Evolutionary conservation across 2,113 vertebrate species (phyloP).

Genomic region (Dipodomys stephensi): DNA sequence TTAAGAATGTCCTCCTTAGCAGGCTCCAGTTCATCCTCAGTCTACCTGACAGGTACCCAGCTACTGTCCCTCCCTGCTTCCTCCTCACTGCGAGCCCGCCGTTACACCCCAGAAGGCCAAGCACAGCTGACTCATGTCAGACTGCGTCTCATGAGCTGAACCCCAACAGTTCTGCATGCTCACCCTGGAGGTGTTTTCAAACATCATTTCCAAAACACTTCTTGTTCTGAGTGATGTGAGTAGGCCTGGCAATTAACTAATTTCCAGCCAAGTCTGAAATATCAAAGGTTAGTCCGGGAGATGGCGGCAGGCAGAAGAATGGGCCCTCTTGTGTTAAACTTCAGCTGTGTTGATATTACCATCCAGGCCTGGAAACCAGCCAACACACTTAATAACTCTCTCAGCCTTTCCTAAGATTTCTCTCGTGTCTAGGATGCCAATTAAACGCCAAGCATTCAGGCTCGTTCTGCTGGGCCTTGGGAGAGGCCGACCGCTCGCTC

Average conservation of each 20-base stretch:
- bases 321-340: constrained; percentile 54
- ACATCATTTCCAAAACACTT: constrained; percentile 51
- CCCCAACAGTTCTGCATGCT: background rate
- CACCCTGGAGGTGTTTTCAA: constrained; percentile 44
- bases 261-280: constrained; percentile 74
- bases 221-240: constrained; percentile 66
- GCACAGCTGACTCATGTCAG: background rate
- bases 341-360: constrained; percentile 68
- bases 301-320: constrained; percentile 9
- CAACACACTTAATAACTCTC: constrained; percentile 45
- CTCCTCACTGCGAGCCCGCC: accelerated
- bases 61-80: background rate
- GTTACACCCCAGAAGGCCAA: background rate
- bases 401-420: constrained; percentile 20
- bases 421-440: constrained; percentile 33
- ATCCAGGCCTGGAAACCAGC: constrained; percentile 51
- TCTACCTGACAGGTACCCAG: background rate
- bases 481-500: background rate
- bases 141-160: background rate
- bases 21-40: background rate
- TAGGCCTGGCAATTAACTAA: constrained; percentile 64
- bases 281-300: constrained; percentile 74
- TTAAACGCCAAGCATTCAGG: background rate
- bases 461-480: background rate
- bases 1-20: background rate